These are phyloP conservation scores for Cheiracanthium punctorium DNA, from an alignment of 2,888 invertebrate species.

Conservation along the genomic window DNA sequence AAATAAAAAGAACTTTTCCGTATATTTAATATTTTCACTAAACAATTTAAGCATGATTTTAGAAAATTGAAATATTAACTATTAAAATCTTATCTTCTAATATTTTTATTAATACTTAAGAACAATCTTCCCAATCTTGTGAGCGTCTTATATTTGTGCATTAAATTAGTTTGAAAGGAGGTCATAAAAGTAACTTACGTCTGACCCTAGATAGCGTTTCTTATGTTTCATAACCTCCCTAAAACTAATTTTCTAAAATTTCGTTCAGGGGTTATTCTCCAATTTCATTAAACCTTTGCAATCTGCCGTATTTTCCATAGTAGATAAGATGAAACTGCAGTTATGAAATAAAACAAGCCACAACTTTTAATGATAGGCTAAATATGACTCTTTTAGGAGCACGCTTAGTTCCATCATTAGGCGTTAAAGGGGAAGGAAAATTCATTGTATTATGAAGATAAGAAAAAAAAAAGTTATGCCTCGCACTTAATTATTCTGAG, in stretches of 20 bases:
- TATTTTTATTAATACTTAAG: too few relatives aligned
- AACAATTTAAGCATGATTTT: too few relatives aligned
- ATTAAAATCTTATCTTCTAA: too few relatives aligned
- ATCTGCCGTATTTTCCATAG: background rate
- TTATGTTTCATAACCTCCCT: background rate
- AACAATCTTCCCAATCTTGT: too few relatives aligned
- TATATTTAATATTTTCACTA: too few relatives aligned
- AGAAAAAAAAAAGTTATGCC: background rate
- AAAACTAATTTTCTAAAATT: background rate
- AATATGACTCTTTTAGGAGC: background rate
- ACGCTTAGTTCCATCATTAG: background rate
- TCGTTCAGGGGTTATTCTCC: background rate
- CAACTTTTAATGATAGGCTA: background rate
- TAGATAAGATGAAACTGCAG: background rate
- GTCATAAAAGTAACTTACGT: background rate
- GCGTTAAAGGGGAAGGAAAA: background rate
- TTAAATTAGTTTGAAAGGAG: background rate
- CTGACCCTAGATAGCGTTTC: background rate
- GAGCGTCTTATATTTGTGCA: too few relatives aligned
- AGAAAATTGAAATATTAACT: too few relatives aligned
- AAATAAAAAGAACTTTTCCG: too few relatives aligned
- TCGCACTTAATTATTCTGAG: background rate
- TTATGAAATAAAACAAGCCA: background rate
- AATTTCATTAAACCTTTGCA: background rate
- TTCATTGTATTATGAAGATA: background rate